These are phyloP conservation scores for Microcebus ravelobensis DNA, from an alignment of 2,113 vertebrate genomes.

Conservation along the genomic window DNA sequence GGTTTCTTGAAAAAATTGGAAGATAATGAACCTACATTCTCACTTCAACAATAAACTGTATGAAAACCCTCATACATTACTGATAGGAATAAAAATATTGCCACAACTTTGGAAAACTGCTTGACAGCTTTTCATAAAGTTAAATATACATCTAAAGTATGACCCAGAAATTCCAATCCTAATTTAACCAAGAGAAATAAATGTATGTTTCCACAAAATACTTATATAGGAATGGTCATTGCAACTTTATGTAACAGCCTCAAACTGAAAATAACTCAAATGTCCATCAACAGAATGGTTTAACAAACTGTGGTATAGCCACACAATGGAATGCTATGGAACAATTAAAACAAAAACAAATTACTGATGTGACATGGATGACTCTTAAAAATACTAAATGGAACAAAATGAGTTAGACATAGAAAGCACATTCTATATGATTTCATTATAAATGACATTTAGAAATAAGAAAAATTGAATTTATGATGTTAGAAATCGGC, in stretches of 20 bases:
- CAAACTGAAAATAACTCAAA: background rate
- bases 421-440: background rate
- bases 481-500: background rate
- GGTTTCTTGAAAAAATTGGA: background rate
- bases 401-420: background rate
- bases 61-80: background rate
- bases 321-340: background rate
- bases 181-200: constrained; percentile 10
- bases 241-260: background rate
- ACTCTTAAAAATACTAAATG: background rate
- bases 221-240: background rate
- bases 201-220: background rate
- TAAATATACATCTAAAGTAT: background rate
- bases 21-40: background rate
- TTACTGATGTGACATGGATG: background rate
- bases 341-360: background rate
- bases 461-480: background rate
- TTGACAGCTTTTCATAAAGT: background rate
- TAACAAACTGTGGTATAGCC: background rate
- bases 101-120: background rate
- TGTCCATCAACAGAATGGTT: background rate
- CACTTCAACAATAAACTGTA: background rate
- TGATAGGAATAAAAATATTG: background rate
- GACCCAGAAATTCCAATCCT: background rate
- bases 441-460: background rate